Percentiles rank a stretch among this genome's conserved stretches.
Evolutionary conservation across 2,113 vertebrate genomes (phyloP).

Genomic region (Pelecanoides urinatrix): DNA sequence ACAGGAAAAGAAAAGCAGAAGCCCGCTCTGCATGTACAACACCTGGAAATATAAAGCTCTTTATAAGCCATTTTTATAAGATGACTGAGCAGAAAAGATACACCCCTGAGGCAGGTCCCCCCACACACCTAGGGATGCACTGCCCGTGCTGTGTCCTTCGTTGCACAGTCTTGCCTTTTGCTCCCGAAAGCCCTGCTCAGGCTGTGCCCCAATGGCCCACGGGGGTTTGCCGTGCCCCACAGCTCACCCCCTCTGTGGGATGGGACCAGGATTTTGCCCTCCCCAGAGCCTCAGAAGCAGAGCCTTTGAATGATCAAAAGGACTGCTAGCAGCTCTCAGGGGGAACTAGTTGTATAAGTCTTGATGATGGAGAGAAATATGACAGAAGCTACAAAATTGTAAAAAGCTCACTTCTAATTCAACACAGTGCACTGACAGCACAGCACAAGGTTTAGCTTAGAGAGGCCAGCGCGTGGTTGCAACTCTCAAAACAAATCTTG

Average conservation of each 20-base stretch:
- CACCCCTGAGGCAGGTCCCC: fast-evolving
- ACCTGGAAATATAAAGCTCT: background rate
- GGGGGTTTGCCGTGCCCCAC: background rate
- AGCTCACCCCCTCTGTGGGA: background rate
- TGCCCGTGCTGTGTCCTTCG: fast-evolving
- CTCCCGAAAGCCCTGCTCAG: fast-evolving
- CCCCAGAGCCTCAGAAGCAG: background rate
- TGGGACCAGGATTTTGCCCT: background rate
- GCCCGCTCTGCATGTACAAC: fast-evolving
- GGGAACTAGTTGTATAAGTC: background rate
- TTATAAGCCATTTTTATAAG: background rate
- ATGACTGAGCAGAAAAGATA: background rate
- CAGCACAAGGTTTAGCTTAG: background rate
- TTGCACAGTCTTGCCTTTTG: background rate
- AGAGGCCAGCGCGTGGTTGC: background rate
- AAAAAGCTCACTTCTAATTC: background rate
- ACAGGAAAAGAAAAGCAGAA: background rate
- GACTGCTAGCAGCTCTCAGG: background rate
- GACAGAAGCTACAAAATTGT: background rate
- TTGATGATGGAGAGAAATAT: background rate
- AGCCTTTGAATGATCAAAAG: background rate
- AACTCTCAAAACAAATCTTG: background rate
- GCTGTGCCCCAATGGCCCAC: background rate
- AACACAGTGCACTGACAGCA: background rate
- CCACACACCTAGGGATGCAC: background rate